A percentile compares a stretch with the other conserved stretches of the same genome.
Evolutionary conservation across 2,797 vertebrate genomes (phyloP).

Genomic region (Australoheros facetus): DNA sequence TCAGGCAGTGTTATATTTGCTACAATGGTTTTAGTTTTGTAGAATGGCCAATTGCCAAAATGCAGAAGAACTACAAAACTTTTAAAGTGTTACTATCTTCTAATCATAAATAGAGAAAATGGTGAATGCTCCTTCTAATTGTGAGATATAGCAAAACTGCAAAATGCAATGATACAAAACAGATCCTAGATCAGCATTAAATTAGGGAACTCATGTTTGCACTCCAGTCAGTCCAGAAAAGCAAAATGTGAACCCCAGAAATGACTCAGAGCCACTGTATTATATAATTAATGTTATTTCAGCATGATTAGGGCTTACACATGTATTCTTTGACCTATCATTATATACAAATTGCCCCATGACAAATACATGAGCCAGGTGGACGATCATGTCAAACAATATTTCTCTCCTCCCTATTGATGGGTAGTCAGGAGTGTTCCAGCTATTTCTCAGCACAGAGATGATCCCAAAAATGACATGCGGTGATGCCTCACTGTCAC

Average conservation of each 20-base stretch:
- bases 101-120: background rate
- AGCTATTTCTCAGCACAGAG: slow-evolving; percentile 24
- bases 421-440: slow-evolving; percentile 18
- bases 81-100: background rate
- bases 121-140: background rate
- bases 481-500: slow-evolving; percentile 59
- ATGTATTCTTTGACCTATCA: background rate
- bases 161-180: no score
- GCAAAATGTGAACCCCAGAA: background rate
- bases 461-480: slow-evolving; percentile 45
- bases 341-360: background rate
- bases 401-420: background rate
- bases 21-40: slow-evolving; percentile 3
- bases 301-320: background rate
- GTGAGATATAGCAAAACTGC: no score
- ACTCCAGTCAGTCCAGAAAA: background rate
- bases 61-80: slow-evolving; percentile 7
- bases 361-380: background rate
- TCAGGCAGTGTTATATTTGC: background rate
- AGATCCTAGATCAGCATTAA: background rate
- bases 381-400: slow-evolving; percentile 19
- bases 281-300: background rate
- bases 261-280: background rate
- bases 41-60: slow-evolving; percentile 2
- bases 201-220: slow-evolving; percentile 1